phyloP scores from a whole-genome alignment of 2,113 vertebrate species.

The Anhinga rufa region DNA sequence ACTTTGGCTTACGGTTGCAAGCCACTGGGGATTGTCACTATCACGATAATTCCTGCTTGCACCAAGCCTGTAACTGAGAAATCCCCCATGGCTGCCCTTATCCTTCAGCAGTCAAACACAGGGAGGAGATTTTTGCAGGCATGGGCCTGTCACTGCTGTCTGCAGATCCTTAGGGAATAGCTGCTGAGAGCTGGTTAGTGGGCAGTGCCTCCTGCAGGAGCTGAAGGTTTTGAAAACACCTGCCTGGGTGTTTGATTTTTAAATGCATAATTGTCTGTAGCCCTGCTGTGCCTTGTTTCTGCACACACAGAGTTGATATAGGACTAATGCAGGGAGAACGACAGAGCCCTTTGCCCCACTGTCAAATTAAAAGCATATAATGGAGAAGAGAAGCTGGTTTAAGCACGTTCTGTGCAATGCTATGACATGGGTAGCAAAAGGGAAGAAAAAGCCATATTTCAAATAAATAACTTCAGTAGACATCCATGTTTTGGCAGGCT shows the following conservation, averaged over 20 bases:
- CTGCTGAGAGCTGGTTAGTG: neutral
- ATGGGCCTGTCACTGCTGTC: neutral
- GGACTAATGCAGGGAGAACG: neutral
- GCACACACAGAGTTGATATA: neutral
- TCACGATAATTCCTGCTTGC: neutral
- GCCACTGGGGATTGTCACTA: neutral
- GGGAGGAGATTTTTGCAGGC: neutral
- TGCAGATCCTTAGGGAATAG: neutral
- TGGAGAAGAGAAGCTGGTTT: neutral
- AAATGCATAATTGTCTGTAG: neutral
- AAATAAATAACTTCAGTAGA: neutral
- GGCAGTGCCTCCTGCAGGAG: conserved; percentile 14
- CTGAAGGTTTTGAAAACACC: neutral
- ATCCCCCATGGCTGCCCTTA: neutral
- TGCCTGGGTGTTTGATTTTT: neutral
- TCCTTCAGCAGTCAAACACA: neutral
- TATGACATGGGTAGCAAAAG: neutral
- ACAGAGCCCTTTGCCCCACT: neutral
- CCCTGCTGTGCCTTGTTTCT: neutral
- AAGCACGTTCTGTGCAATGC: neutral
- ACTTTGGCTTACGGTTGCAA: neutral
- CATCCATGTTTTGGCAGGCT: neutral
- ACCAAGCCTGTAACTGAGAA: neutral
- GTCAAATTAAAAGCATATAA: neutral
- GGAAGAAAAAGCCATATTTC: neutral